A percentile compares a stretch with the other conserved stretches of the same genome.
Conservation (phyloP, 2,113 vertebrate species). For the Tetrao urogallus region DNA sequence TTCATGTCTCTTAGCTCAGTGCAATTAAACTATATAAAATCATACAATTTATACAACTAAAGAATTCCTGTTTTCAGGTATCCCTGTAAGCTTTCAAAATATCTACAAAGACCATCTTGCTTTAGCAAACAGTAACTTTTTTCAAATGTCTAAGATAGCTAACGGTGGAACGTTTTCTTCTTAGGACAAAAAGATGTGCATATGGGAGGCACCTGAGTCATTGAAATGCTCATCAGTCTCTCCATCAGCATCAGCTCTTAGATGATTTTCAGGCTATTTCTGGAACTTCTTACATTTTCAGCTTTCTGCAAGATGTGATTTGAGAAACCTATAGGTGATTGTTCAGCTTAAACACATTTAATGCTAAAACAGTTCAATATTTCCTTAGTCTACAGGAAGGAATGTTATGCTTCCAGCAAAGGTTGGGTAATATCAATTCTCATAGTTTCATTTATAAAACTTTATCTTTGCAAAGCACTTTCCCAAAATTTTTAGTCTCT, state of each 20-base stretch:
- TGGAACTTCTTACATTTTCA: neutral
- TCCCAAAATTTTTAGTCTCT: neutral
- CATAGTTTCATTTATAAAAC: neutral
- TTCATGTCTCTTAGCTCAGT: neutral
- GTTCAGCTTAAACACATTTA: neutral
- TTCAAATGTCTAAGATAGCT: neutral
- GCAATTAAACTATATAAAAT: neutral
- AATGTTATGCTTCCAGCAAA: neutral
- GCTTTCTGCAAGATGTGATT: neutral
- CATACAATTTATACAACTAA: neutral
- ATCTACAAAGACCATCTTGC: neutral
- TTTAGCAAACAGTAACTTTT: neutral
- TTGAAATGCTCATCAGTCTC: neutral
- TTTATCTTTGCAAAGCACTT: neutral
- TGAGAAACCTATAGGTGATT: neutral
- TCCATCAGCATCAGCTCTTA: neutral
- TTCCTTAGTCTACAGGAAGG: neutral
- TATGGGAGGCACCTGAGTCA: neutral
- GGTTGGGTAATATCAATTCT: neutral
- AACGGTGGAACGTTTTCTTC: neutral
- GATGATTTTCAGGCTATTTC: constrained; percentile 14
- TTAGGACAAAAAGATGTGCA: neutral
- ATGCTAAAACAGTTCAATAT: neutral
- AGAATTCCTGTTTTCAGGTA: neutral
- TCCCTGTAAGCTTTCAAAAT: neutral